Evolutionary conservation across 2,888 invertebrate species (phyloP).

Genomic region (Phragmatobia fuliginosa): DNA sequence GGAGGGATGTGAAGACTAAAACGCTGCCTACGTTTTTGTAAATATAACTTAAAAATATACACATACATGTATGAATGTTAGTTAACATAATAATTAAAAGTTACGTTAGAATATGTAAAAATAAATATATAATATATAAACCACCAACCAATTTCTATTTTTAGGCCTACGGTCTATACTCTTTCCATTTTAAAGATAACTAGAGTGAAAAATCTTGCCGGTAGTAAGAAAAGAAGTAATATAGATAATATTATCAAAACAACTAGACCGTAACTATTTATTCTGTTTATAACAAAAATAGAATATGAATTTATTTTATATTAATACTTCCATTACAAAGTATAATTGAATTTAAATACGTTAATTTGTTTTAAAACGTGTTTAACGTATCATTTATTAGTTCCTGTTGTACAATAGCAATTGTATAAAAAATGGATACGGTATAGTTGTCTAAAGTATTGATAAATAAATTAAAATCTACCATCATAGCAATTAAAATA

Average conservation of each 20-base stretch:
- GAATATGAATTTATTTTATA: too few relatives aligned
- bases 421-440: neutral
- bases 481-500: neutral
- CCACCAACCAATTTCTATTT: neutral
- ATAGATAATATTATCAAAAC: too few relatives aligned
- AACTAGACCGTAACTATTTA: too few relatives aligned
- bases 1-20: constrained; percentile 12
- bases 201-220: too few relatives aligned
- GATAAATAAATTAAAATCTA: neutral
- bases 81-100: constrained; percentile 2
- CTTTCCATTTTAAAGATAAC: neutral
- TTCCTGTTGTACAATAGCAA: too few relatives aligned
- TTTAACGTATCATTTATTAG: too few relatives aligned
- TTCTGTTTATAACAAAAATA: too few relatives aligned
- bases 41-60: constrained; percentile 7
- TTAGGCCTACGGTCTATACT: neutral
- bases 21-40: neutral
- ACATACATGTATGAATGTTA: neutral
- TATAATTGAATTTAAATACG: too few relatives aligned
- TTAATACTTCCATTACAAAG: too few relatives aligned
- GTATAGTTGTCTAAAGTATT: neutral
- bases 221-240: too few relatives aligned
- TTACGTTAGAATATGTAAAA: constrained; percentile 6
- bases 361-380: too few relatives aligned
- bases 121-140: constrained; percentile 9